Conservation (phyloP, 2,888 invertebrate genomes). For the Dromius quadrimaculatus region DNA sequence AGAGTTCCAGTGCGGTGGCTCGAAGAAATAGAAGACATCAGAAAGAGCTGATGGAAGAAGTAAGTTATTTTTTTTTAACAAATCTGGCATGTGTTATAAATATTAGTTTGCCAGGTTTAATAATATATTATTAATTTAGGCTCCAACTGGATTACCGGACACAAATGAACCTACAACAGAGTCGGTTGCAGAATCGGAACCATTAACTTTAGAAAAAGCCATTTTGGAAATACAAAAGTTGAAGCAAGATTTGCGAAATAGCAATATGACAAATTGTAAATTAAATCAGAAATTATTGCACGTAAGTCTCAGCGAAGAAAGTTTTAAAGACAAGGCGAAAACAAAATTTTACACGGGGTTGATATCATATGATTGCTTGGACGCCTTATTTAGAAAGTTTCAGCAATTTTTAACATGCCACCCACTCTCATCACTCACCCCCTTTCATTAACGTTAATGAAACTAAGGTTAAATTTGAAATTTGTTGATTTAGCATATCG, state of each 20-base stretch:
- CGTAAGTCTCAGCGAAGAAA: background rate
- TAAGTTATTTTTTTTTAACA: background rate
- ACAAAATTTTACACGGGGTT: background rate
- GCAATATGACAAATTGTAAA: background rate
- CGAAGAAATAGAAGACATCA: slow-evolving; percentile 3
- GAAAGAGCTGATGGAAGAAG: background rate
- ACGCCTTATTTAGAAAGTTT: background rate
- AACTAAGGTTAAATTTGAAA: background rate
- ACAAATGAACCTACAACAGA: slow-evolving; percentile 3
- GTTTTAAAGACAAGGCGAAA: background rate
- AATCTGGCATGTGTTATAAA: slow-evolving; percentile 1
- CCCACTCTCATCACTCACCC: background rate
- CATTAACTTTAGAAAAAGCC: background rate
- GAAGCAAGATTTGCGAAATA: background rate
- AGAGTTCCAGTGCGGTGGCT: background rate
- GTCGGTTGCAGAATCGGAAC: background rate
- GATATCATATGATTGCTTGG: background rate
- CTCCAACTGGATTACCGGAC: background rate
- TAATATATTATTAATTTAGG: slow-evolving; percentile 8
- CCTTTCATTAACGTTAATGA: background rate
- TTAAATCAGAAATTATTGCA: background rate
- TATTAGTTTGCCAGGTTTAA: background rate
- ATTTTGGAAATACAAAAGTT: background rate
- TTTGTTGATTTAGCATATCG: background rate
- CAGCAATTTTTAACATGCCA: background rate